These are phyloP conservation scores for Fragum fragum DNA, from an alignment of 2,888 invertebrate species.

Conservation along the genomic window DNA sequence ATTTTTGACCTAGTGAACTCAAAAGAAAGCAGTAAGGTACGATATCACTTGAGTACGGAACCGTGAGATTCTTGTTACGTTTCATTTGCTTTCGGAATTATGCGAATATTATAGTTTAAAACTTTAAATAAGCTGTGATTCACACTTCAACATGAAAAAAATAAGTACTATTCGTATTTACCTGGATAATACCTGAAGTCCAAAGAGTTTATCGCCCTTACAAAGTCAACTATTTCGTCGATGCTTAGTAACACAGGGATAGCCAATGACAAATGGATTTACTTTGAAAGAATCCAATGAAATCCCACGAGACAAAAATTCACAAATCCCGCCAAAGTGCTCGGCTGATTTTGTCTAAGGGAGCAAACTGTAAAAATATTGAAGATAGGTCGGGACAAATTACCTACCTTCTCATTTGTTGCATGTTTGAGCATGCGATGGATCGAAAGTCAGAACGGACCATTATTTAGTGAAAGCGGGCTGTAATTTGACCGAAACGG, in stretches of 20 bases:
- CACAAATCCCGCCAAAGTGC: conserved; percentile 43
- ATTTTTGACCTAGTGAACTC: too few species aligned
- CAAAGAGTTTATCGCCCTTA: conserved; percentile 37
- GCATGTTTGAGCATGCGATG: too few species aligned
- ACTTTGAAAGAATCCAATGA: conserved; percentile 31
- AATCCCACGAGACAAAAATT: conserved; percentile 11
- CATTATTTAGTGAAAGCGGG: too few species aligned
- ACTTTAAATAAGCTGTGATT: too few species aligned
- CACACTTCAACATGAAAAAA: too few species aligned
- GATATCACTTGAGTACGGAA: neutral
- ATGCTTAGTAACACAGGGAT: conserved; percentile 60
- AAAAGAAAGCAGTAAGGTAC: too few species aligned
- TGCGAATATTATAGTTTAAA: too few species aligned
- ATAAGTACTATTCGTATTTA: neutral
- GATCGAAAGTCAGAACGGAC: too few species aligned
- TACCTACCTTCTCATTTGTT: neutral
- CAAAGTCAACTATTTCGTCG: conserved; percentile 51
- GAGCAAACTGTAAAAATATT: neutral
- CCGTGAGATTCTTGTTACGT: too few species aligned
- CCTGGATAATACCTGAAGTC: conserved; percentile 24
- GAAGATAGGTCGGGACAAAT: neutral
- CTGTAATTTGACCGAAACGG: too few species aligned
- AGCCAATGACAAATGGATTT: conserved; percentile 38
- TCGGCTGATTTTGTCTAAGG: neutral
- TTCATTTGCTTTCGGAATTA: too few species aligned